Conservation (phyloP, 2,113 vertebrate species). For the Ailurus styani region DNA sequence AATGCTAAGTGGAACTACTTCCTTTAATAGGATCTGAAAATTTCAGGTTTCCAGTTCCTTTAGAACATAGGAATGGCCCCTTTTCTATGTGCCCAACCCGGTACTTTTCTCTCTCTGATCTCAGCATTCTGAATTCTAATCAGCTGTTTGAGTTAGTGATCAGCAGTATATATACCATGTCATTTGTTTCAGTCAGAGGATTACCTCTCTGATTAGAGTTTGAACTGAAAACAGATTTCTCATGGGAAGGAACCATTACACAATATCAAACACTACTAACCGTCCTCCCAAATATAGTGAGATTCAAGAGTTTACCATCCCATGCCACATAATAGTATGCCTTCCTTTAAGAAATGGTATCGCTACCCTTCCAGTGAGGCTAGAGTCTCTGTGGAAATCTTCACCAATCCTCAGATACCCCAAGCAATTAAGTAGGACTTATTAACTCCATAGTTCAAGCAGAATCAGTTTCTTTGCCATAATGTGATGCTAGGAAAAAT, state of each 20-base stretch:
- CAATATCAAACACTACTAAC: neutral
- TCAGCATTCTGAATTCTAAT: neutral
- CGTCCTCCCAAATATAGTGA: neutral
- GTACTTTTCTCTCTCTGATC: neutral
- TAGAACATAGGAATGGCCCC: neutral
- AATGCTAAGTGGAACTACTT: neutral
- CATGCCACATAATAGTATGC: neutral
- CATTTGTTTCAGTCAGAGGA: conserved; percentile 14
- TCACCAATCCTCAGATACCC: neutral
- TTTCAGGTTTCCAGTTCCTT: neutral
- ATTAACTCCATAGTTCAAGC: neutral
- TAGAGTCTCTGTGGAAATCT: neutral
- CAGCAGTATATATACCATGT: neutral
- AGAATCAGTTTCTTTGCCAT: neutral
- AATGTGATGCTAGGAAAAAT: neutral
- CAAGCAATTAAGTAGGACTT: neutral
- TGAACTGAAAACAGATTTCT: conserved; percentile 28
- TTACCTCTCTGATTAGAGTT: conserved; percentile 15
- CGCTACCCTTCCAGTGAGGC: neutral
- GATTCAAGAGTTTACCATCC: neutral
- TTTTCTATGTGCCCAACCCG: neutral
- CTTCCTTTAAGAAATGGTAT: neutral
- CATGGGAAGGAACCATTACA: neutral
- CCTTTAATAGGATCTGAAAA: neutral
- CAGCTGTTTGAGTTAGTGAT: neutral